Percentiles rank a stretch among this genome's conserved stretches.
Evolutionary conservation across 2,888 invertebrate genomes (phyloP).

Genomic region (Drosophila paracracens): DNA sequence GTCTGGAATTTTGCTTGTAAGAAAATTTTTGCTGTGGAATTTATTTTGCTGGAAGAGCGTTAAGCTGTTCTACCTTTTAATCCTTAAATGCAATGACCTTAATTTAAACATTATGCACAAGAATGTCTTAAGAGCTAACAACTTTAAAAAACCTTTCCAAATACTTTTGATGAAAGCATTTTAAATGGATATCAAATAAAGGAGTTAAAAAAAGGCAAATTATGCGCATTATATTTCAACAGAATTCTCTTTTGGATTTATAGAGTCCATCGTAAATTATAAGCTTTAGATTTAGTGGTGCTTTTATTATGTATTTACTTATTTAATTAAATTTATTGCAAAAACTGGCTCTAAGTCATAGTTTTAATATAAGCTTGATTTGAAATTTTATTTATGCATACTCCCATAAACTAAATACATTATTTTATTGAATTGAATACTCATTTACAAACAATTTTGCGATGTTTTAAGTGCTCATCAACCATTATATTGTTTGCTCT

Average conservation of each 20-base stretch:
- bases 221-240: neutral
- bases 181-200: neutral
- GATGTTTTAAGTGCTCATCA: neutral
- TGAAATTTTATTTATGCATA: neutral
- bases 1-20: constrained; percentile 55
- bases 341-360: neutral
- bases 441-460: neutral
- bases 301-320: neutral
- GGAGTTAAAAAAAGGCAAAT: neutral
- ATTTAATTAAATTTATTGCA: neutral
- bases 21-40: constrained; percentile 44
- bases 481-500: neutral
- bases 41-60: constrained; percentile 31
- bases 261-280: neutral
- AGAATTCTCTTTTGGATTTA: neutral
- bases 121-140: constrained; percentile 15
- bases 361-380: neutral
- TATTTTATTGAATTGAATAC: neutral
- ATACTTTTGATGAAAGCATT: constrained; percentile 9
- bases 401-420: neutral
- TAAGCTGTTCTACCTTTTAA: constrained; percentile 14
- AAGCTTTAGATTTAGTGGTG: neutral
- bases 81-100: constrained; percentile 41
- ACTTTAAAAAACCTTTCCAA: constrained; percentile 1
- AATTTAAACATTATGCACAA: constrained; percentile 44